These are phyloP conservation scores for Pollachius pollachius DNA, from an alignment of 2,113 vertebrate genomes.

Conservation along the genomic window DNA sequence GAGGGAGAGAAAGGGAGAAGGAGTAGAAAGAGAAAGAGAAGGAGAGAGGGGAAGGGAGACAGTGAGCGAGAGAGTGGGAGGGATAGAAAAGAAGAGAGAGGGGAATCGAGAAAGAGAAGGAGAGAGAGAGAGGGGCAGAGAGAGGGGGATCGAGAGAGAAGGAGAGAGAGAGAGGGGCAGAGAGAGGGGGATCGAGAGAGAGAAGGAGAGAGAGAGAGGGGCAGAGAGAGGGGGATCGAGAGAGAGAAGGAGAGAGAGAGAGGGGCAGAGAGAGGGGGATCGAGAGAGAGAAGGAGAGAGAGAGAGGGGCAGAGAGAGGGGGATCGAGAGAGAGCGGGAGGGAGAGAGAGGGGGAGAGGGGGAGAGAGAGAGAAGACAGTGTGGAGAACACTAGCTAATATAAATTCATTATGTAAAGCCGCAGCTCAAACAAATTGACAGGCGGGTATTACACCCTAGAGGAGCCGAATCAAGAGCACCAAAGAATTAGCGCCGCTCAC, in stretches of 20 bases:
- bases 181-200: slow-evolving; percentile 15
- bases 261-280: slow-evolving; percentile 20
- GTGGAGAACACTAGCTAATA: slow-evolving; percentile 63
- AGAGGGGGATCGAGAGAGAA: slow-evolving; percentile 34
- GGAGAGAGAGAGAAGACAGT: slow-evolving; percentile 26
- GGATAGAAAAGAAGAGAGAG: background rate
- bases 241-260: slow-evolving; percentile 57
- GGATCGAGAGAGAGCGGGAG: background rate
- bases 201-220: slow-evolving; percentile 27
- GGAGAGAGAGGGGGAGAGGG: slow-evolving; percentile 11
- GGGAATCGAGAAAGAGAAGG: background rate
- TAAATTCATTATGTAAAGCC: slow-evolving; percentile 76
- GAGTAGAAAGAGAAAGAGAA: slow-evolving; percentile 49
- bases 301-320: background rate
- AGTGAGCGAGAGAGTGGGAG: background rate
- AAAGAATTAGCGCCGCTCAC: slow-evolving; percentile 69
- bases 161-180: slow-evolving; percentile 41
- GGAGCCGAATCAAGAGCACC: slow-evolving; percentile 69
- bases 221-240: background rate
- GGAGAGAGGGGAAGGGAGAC: slow-evolving; percentile 7
- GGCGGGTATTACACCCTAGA: slow-evolving; percentile 67
- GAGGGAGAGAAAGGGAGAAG: slow-evolving; percentile 38
- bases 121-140: background rate
- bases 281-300: background rate
- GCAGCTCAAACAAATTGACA: slow-evolving; percentile 73